phyloP scores from a whole-genome alignment of 2,113 vertebrate genomes.

The Sinocyclocheilus anophthalmus region DNA sequence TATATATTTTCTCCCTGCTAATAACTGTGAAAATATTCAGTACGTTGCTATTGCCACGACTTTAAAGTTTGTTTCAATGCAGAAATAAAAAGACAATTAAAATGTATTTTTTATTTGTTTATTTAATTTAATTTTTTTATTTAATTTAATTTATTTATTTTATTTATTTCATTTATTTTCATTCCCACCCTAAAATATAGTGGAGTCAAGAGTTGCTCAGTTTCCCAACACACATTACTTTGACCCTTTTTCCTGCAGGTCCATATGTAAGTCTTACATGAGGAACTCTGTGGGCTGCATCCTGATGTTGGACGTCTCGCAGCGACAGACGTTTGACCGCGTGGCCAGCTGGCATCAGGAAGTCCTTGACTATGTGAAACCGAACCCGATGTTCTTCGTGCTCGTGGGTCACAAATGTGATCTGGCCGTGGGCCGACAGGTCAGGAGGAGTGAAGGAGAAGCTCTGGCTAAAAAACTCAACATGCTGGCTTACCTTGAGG shows the following conservation, averaged over 20 bases:
- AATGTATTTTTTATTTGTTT: too few relatives aligned
- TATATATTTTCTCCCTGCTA: not conserved
- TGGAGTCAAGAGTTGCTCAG: not conserved
- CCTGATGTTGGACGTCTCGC: conserved; percentile 57
- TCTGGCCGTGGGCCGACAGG: conserved; percentile 38
- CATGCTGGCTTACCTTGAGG: conserved; percentile 55
- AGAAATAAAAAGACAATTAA: not conserved
- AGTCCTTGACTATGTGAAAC: conserved; percentile 54
- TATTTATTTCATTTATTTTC: too few relatives aligned
- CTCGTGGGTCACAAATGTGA: conserved; percentile 60
- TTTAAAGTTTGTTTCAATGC: not conserved
- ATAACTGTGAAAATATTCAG: not conserved
- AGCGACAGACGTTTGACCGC: conserved; percentile 51
- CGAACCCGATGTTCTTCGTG: conserved; percentile 54
- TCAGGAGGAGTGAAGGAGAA: conserved; percentile 50
- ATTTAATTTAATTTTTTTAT: too few relatives aligned
- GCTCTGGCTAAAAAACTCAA: conserved; percentile 48
- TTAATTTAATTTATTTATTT: too few relatives aligned
- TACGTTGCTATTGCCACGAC: not conserved
- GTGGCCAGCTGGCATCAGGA: conserved; percentile 49
- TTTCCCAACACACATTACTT: not conserved
- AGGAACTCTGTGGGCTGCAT: conserved; percentile 60
- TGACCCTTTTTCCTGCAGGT: conserved; percentile 33
- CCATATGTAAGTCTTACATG: conserved; percentile 60
- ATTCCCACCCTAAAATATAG: not conserved